Conservation (phyloP, 2,888 invertebrate genomes). For the Pardosa pseudoannulata region DNA sequence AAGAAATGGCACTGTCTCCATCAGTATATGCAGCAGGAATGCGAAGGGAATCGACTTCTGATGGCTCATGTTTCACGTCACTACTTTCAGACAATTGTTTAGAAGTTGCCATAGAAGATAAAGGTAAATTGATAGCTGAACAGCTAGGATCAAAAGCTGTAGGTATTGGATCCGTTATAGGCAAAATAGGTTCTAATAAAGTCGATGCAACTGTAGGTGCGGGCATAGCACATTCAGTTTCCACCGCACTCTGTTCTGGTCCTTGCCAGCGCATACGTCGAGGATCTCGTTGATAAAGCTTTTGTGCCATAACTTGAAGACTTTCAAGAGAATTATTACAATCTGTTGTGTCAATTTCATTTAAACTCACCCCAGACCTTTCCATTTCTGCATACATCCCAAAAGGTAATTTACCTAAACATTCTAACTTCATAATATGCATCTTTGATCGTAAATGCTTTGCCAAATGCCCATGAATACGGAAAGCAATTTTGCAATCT, state of each 20-base stretch:
- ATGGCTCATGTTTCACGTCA: slow-evolving; percentile 49
- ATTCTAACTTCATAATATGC: slow-evolving; percentile 95
- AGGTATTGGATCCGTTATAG: slow-evolving; percentile 32
- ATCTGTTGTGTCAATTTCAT: slow-evolving; percentile 96
- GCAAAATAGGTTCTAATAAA: slow-evolving; percentile 33
- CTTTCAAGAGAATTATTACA: slow-evolving; percentile 95
- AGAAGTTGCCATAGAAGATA: slow-evolving; percentile 34
- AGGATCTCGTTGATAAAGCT: slow-evolving; percentile 76
- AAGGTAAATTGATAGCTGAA: slow-evolving; percentile 27
- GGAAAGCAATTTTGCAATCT: slow-evolving; percentile 96
- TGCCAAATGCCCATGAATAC: slow-evolving; percentile 95
- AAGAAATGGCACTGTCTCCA: slow-evolving; percentile 37
- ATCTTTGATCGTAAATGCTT: slow-evolving; percentile 97
- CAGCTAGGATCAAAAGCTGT: slow-evolving; percentile 34
- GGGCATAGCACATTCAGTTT: slow-evolving; percentile 37
- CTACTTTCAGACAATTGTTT: slow-evolving; percentile 29
- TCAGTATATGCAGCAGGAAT: slow-evolving; percentile 32
- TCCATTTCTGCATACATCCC: slow-evolving; percentile 96
- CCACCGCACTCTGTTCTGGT: slow-evolving; percentile 53
- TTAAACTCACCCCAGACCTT: slow-evolving; percentile 90
- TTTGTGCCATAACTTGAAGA: slow-evolving; percentile 81
- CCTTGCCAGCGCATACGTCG: slow-evolving; percentile 74
- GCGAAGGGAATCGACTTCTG: slow-evolving; percentile 28
- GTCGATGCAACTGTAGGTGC: slow-evolving; percentile 14
- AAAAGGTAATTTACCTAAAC: slow-evolving; percentile 88